These are phyloP conservation scores for Ashinkailepas kermadecensis DNA, from an alignment of 2,888 invertebrate species.

Conservation along the genomic window DNA sequence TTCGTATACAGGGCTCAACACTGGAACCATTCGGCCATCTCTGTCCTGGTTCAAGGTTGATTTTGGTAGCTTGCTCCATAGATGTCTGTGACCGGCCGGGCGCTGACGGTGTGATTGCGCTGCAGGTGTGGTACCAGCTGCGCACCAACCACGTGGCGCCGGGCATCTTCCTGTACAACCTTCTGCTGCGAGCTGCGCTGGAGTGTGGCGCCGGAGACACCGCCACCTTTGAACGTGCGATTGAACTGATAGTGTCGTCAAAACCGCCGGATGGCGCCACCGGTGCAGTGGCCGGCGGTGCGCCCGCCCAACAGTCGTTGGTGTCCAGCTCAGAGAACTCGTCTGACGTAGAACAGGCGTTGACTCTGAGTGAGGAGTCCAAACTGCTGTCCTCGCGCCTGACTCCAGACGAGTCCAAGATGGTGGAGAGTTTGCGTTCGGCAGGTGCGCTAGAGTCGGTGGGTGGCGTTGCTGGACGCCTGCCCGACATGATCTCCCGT, in stretches of 20 bases:
- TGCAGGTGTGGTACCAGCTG: constrained; percentile 74
- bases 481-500: not conserved
- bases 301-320: too few species aligned
- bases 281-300: too few species aligned
- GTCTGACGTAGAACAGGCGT: too few species aligned
- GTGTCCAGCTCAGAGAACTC: too few species aligned
- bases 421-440: not conserved
- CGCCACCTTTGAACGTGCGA: not conserved
- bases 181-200: constrained; percentile 66
- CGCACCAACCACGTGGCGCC: constrained; percentile 56
- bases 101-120: constrained; percentile 24
- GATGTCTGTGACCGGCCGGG: too few species aligned
- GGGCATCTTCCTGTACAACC: constrained; percentile 65
- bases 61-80: too few species aligned
- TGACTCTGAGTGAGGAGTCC: too few species aligned
- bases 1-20: too few species aligned
- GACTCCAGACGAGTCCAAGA: not conserved
- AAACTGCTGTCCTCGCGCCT: not conserved
- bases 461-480: not conserved
- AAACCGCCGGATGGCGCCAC: not conserved
- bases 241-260: not conserved
- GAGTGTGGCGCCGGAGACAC: constrained; percentile 69
- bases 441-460: not conserved
- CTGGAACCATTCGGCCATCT: too few species aligned
- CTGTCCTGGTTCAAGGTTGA: too few species aligned